Conservation (phyloP, 1,140 invertebrate genomes). For the Laupala kohalensis region DNA sequence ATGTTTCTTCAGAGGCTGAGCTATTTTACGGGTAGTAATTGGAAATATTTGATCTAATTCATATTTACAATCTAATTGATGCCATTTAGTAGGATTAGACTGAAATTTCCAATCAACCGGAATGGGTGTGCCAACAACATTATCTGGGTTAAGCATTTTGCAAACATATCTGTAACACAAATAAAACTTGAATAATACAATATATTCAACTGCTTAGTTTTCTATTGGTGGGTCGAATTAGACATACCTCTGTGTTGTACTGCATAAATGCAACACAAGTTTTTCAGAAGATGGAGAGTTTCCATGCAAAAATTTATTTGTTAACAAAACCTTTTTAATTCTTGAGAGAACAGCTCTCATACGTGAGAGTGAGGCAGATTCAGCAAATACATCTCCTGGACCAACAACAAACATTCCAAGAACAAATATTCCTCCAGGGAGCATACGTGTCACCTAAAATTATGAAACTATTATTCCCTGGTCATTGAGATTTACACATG, state of each 20-base stretch:
- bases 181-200: background rate
- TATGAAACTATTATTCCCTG: background rate
- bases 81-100: constrained; percentile 46
- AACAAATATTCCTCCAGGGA: constrained; percentile 67
- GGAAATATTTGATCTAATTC: constrained; percentile 52
- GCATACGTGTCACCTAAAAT: constrained; percentile 57
- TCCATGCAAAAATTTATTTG: constrained; percentile 42
- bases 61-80: constrained; percentile 51
- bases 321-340: constrained; percentile 37
- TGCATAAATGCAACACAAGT: constrained; percentile 36
- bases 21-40: constrained; percentile 38
- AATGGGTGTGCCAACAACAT: constrained; percentile 26
- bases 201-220: constrained; percentile 28
- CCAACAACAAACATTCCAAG: constrained; percentile 46
- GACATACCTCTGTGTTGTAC: constrained; percentile 10
- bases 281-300: constrained; percentile 29
- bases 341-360: constrained; percentile 39
- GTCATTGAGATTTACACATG: background rate
- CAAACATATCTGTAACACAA: constrained; percentile 25
- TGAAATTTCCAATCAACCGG: constrained; percentile 50
- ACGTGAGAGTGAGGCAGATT: constrained; percentile 29
- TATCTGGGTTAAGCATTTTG: constrained; percentile 23
- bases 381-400: constrained; percentile 46
- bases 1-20: constrained; percentile 45
- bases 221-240: constrained; percentile 13